phyloP scores from a whole-genome alignment of 2,797 vertebrate genomes.

The Danio kyathit region DNA sequence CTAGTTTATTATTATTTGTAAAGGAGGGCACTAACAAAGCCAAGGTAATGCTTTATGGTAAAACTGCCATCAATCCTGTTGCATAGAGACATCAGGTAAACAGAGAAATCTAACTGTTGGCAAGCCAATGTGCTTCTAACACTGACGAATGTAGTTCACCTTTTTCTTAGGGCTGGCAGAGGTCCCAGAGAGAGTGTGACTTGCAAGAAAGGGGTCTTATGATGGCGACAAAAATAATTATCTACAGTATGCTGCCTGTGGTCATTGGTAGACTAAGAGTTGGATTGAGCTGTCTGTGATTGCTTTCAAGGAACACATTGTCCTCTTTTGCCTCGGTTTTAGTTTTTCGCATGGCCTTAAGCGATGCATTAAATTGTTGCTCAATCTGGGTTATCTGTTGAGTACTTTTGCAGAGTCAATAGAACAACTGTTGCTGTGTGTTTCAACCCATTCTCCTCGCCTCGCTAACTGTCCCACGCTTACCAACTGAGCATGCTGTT shows the following conservation, averaged over 20 bases:
- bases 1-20: slow-evolving; percentile 14
- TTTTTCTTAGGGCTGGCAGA: slow-evolving; percentile 30
- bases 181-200: slow-evolving; percentile 30
- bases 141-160: slow-evolving; percentile 30
- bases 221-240: slow-evolving; percentile 42
- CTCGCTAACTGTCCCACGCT: slow-evolving; percentile 18
- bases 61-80: background rate
- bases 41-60: background rate
- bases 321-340: background rate
- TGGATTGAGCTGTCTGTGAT: background rate
- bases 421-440: slow-evolving; percentile 49
- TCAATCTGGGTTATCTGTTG: slow-evolving; percentile 13
- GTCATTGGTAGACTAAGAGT: background rate
- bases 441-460: slow-evolving; percentile 1
- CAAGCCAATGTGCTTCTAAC: background rate
- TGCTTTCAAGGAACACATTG: slow-evolving; percentile 1
- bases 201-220: slow-evolving; percentile 43
- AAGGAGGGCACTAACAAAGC: background rate
- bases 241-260: background rate
- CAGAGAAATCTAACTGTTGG: slow-evolving; percentile 17
- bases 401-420: slow-evolving; percentile 37
- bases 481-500: slow-evolving; percentile 1
- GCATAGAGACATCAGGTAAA: background rate
- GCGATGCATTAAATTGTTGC: slow-evolving; percentile 10
- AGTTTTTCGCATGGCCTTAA: slow-evolving; percentile 11